Evolutionary conservation across 2,113 vertebrate species (phyloP), one percentile per base, ranked within the genome.

Genomic region (Nymphicus hollandicus): DNA sequence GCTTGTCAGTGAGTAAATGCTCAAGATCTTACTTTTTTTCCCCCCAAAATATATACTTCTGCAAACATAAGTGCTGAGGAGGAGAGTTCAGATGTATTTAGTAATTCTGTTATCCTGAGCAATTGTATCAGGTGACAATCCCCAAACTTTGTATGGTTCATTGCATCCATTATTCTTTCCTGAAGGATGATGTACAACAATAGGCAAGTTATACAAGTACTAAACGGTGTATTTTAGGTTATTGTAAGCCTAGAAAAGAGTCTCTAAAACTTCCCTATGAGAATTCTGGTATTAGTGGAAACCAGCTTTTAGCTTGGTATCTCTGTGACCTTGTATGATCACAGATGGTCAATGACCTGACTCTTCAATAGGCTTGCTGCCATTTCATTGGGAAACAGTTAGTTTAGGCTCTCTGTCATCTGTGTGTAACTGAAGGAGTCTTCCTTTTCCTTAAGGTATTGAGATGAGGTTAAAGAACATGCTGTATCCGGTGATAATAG

Each of bases 381-480:
- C 19, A 23, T 85, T 85, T 82, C 22, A 63, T 0, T 35, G 53
- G 37, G 31, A 90, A 86, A 41, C 9, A 39, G 33, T n/a, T 71
- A 87, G 49, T 24, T 58, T 37, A 47, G 56, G 56, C 19, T 65
- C 15, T 46, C 46, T 85, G 43, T 72, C 84, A 82, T 41, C 31
- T 88, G 7, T 13, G 13, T 37, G 37, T 88, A 69, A 88, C 70
- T 85, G 61, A 86, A 63, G 31, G 73, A 70, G 3, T 86, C 73
- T 83, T 96, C 10, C 10, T 93, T 97, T 88, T 84, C 61, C 63
- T 94, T 43, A 23, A 99, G 99, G 99, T 88, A 98, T 99, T 7
- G 99, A 99, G 95, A 98, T 99, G 97, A 99, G 99, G 86, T 98
- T 99, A 86, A 99, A 99, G 97, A 99, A 99, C 93, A 95, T 98